Conservation (phyloP, 2,113 vertebrate genomes). For the Columba janthina region DNA sequence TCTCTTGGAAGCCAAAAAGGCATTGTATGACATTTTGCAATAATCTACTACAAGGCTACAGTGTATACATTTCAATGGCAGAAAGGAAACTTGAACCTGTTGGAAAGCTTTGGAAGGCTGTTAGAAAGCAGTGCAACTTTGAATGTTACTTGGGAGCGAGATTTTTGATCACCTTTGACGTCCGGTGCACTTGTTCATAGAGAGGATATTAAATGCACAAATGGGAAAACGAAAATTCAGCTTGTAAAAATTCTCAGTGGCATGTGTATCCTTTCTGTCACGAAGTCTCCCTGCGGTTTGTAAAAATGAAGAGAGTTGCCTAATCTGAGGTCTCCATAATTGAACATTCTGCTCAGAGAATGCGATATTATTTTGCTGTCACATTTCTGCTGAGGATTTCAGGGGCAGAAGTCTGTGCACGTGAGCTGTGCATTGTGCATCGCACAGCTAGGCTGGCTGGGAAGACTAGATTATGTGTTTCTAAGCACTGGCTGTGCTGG, state of each 20-base stretch:
- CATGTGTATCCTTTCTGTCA: neutral
- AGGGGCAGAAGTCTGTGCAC: neutral
- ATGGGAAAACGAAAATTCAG: neutral
- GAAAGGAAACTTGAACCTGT: neutral
- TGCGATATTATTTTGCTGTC: neutral
- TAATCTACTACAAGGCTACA: neutral
- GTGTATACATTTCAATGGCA: neutral
- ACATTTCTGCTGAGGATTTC: neutral
- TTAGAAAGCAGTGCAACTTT: neutral
- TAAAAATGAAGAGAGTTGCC: neutral
- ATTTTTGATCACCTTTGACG: neutral
- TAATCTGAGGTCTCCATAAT: neutral
- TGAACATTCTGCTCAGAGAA: neutral
- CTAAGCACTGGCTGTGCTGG: neutral
- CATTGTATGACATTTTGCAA: neutral
- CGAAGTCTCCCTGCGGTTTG: accelerated
- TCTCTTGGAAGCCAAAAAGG: neutral
- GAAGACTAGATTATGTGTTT: neutral
- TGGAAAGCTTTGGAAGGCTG: neutral
- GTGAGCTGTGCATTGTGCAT: neutral
- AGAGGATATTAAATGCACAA: neutral
- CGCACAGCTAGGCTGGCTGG: neutral
- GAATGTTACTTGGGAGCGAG: neutral
- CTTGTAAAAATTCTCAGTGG: neutral
- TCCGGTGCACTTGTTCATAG: neutral